Evolutionary conservation across 2,113 vertebrate species (phyloP).

Genomic region (Glareola pratincola): DNA sequence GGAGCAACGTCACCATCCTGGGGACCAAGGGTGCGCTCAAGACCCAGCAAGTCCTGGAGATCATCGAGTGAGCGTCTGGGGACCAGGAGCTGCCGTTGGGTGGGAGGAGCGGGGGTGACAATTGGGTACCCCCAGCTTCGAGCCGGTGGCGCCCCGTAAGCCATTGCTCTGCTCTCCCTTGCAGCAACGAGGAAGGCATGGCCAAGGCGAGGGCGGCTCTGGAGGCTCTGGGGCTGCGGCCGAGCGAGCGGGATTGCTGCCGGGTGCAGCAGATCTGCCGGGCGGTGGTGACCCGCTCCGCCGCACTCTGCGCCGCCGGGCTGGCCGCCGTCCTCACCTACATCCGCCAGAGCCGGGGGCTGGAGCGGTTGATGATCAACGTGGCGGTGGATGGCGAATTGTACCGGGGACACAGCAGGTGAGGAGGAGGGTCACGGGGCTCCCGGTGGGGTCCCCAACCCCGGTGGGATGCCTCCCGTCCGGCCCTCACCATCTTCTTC

Average conservation of each 20-base stretch:
- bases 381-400: constrained; percentile 80
- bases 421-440: not conserved
- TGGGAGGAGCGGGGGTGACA: not conserved
- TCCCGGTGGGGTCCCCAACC: not conserved
- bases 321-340: constrained; percentile 77
- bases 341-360: constrained; percentile 68
- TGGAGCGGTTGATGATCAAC: constrained; percentile 33
- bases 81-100: not conserved
- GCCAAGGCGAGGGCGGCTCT: constrained; percentile 40
- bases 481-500: not conserved
- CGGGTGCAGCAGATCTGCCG: constrained; percentile 75
- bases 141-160: not conserved
- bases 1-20: constrained; percentile 15
- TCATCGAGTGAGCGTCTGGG: constrained; percentile 75
- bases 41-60: constrained; percentile 75
- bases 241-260: constrained; percentile 44
- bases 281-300: constrained; percentile 71
- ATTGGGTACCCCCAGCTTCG: accelerated
- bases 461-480: not conserved
- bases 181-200: constrained; percentile 41
- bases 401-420: constrained; percentile 57
- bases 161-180: not conserved
- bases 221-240: constrained; percentile 67
- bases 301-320: constrained; percentile 74
- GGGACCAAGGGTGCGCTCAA: constrained; percentile 37